phyloP scores from a whole-genome alignment of 1,140 invertebrate genomes.

The Mylabris phalerata region DNA sequence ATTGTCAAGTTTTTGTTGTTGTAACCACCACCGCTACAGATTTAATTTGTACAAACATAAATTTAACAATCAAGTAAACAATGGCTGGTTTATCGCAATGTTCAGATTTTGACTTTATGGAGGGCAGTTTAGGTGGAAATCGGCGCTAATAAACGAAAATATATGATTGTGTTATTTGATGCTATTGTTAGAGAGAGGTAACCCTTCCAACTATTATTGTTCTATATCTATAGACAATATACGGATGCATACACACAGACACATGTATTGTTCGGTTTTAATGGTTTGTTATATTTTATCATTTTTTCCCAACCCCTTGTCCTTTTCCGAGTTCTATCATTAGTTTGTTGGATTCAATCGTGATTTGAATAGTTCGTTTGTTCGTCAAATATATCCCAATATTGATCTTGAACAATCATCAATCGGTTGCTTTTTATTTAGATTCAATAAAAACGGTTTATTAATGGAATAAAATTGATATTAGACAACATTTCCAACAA shows the following conservation, averaged over 20 bases:
- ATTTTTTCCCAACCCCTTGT: constrained; percentile 31
- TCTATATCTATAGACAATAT: constrained; percentile 22
- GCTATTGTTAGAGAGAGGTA: constrained; percentile 24
- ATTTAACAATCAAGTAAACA: constrained; percentile 45
- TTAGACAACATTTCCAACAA: background rate
- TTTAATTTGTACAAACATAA: constrained; percentile 45
- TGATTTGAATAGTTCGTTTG: too few relatives aligned
- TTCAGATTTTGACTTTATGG: constrained; percentile 43
- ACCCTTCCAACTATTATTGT: constrained; percentile 28
- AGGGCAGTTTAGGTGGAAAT: constrained; percentile 37
- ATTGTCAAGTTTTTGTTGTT: constrained; percentile 8
- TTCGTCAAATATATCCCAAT: too few relatives aligned
- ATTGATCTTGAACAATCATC: constrained; percentile 13
- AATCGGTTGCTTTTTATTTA: constrained; percentile 1
- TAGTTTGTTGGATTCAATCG: background rate
- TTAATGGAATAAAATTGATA: constrained; percentile 12
- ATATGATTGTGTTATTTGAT: constrained; percentile 37
- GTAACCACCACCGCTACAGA: constrained; percentile 31
- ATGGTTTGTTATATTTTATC: constrained; percentile 31
- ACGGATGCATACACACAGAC: too few relatives aligned
- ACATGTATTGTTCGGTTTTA: constrained; percentile 30
- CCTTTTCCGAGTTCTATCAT: constrained; percentile 31
- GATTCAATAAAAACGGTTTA: constrained; percentile 5
- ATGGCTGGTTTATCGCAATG: constrained; percentile 43
- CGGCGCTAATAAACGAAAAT: constrained; percentile 41